Evolutionary conservation across 2,888 invertebrate genomes (phyloP).

Genomic region (Dynastes grantii): DNA sequence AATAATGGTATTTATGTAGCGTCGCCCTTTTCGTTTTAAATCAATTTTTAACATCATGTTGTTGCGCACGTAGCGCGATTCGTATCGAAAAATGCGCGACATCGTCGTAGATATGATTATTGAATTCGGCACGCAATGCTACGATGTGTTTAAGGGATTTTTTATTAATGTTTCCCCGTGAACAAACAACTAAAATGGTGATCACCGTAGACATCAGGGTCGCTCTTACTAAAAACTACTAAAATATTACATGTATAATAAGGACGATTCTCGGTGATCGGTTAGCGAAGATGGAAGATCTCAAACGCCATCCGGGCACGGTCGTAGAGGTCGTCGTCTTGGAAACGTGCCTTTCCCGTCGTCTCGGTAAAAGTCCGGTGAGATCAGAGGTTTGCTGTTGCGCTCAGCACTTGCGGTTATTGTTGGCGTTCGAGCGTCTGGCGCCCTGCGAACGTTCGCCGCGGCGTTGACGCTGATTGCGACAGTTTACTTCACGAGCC

Average conservation of each 20-base stretch:
- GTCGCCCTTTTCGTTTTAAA: background rate
- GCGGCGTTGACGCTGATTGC: constrained; percentile 70
- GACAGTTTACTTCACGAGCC: constrained; percentile 72
- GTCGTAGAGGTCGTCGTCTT: constrained; percentile 22
- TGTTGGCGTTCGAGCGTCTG: constrained; percentile 71
- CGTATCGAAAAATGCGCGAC: background rate
- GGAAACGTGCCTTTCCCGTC: constrained; percentile 42
- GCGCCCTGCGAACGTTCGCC: constrained; percentile 70
- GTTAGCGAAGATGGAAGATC: constrained; percentile 35
- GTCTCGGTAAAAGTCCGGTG: constrained; percentile 55
- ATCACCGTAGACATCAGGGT: constrained; percentile 22
- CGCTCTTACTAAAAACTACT: background rate
- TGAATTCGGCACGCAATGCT: constrained; percentile 35
- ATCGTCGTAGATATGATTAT: constrained; percentile 27
- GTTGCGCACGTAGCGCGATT: background rate
- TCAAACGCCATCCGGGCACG: constrained; percentile 37
- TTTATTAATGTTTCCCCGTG: constrained; percentile 66
- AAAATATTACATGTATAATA: background rate
- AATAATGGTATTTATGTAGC: constrained; percentile 28
- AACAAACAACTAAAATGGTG: constrained; percentile 48
- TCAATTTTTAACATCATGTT: background rate
- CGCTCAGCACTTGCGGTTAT: constrained; percentile 73
- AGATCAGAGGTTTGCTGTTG: constrained; percentile 63
- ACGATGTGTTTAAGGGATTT: constrained; percentile 61
- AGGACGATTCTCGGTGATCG: constrained; percentile 30